These are phyloP conservation scores for Acrocephalus kingi DNA, from an alignment of 2,113 vertebrate genomes.

Conservation along the genomic window DNA sequence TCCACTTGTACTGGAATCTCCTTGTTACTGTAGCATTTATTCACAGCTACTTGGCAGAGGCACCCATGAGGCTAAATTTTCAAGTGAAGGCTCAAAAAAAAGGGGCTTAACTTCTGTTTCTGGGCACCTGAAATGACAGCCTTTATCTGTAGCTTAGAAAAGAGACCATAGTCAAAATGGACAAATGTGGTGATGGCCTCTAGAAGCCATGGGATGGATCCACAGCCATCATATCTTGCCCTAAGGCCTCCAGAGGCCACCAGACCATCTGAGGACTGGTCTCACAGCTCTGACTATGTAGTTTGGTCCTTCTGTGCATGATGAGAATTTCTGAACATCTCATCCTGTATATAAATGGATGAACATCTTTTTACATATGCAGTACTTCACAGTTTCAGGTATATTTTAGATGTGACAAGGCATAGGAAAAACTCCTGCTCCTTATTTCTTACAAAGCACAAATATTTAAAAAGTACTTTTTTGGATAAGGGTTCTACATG, in stretches of 20 bases:
- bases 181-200: rapidly evolving
- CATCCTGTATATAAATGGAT: background rate
- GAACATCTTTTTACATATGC: background rate
- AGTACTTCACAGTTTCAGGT: background rate
- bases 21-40: background rate
- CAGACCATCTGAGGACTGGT: background rate
- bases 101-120: background rate
- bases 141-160: background rate
- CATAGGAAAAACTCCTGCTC: background rate
- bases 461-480: background rate
- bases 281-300: background rate
- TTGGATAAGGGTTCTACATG: background rate
- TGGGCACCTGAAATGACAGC: background rate
- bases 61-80: background rate
- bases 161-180: background rate
- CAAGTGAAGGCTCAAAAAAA: background rate
- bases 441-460: background rate
- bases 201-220: rapidly evolving
- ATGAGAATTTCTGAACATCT: background rate
- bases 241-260: background rate
- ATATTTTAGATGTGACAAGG: background rate
- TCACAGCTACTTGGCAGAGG: rapidly evolving
- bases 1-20: background rate
- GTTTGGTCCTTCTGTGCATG: background rate
- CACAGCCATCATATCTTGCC: background rate